A percentile compares a stretch with the other conserved stretches of the same genome.
Evolutionary conservation across 2,113 vertebrate species (phyloP).

Genomic region (Sterna hirundo): DNA sequence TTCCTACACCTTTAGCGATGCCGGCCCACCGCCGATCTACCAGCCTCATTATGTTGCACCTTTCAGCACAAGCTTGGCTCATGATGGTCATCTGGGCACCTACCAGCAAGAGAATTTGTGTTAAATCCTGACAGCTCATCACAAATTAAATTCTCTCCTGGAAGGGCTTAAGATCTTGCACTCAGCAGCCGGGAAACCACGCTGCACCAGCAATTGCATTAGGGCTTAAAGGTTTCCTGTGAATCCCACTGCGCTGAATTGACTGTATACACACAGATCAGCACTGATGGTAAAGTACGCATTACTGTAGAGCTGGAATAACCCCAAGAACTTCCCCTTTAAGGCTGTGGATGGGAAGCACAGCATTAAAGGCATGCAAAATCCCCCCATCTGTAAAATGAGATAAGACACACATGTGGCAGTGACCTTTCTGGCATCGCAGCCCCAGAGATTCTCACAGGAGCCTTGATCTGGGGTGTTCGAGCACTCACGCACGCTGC

Average conservation of each 20-base stretch:
- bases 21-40: conserved; percentile 97
- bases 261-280: background rate
- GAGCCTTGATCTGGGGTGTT: background rate
- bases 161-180: background rate
- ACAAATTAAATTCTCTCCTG: background rate
- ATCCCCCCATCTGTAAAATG: background rate
- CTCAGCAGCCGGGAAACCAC: background rate
- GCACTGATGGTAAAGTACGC: background rate
- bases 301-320: background rate
- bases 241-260: background rate
- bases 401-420: background rate
- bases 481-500: accelerated
- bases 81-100: conserved; percentile 99
- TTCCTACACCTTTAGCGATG: conserved; percentile 97
- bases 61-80: conserved; percentile 97
- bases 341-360: background rate
- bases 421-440: background rate
- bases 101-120: conserved; percentile 8
- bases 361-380: background rate
- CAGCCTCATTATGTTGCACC: conserved; percentile 98
- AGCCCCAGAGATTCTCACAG: background rate
- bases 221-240: background rate
- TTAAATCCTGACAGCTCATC: background rate
- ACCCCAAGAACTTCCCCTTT: background rate
- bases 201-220: background rate